phyloP scores from a whole-genome alignment of 2,113 vertebrate genomes.

The Tachysurus fulvidraco region DNA sequence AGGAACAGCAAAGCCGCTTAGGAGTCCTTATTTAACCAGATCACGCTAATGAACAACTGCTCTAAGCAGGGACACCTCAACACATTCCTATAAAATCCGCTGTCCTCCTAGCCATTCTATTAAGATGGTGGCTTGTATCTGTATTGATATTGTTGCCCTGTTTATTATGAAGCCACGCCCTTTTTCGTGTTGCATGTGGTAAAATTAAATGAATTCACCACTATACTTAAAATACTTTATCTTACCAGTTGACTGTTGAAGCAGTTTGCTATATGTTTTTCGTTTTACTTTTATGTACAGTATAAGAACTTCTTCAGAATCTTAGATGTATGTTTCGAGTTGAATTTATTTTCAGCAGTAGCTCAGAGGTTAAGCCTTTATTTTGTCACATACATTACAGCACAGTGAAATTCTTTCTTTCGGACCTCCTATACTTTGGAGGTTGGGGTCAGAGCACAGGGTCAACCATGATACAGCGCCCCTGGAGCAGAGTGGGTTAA shows the following conservation, averaged over 20 bases:
- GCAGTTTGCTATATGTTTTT: neutral
- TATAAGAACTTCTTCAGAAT: neutral
- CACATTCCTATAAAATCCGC: slow-evolving; percentile 3
- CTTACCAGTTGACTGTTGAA: neutral
- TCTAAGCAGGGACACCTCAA: slow-evolving; percentile 35
- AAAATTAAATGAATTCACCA: neutral
- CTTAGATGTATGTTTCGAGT: neutral
- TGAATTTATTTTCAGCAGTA: neutral
- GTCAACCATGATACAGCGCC: too few species aligned
- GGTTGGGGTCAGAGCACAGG: too few species aligned
- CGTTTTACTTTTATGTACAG: neutral
- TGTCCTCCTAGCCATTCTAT: neutral
- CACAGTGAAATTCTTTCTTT: too few species aligned
- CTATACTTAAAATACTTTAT: neutral
- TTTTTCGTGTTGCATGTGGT: neutral
- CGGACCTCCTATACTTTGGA: too few species aligned
- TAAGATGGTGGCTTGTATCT: too few species aligned
- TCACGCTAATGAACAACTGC: slow-evolving; percentile 54
- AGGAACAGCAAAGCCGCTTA: slow-evolving; percentile 80
- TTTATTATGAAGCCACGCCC: neutral
- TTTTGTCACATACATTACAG: too few species aligned
- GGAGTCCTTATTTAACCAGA: slow-evolving; percentile 76
- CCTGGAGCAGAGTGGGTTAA: too few species aligned
- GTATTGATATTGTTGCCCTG: neutral
- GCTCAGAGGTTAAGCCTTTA: too few species aligned